Base-by-base conservation (phyloP, 2,797 vertebrate species). In the Dromococcyx pavoninus region DNA sequence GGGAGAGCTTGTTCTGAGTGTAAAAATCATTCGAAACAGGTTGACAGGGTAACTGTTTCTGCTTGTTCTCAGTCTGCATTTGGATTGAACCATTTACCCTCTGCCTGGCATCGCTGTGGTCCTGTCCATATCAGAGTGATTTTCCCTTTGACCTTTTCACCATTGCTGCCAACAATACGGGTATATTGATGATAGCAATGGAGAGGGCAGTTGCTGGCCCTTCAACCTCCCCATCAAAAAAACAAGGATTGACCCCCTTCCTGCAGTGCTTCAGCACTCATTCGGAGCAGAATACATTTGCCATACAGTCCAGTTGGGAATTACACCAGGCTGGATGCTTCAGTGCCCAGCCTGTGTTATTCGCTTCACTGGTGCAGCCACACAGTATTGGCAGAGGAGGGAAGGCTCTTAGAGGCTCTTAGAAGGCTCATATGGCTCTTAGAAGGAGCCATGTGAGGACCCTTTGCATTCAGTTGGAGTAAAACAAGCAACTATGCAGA, bases 11-110 rank as follows among this genome's bases (percentile, higher is more conserved):
- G 98, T 98, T 80, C 94, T 98, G 72, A 98, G 98, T 57, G 99
- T 99, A 85, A 98, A 99, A 95, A 98, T 99, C 92, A 99, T 99
- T 92, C 98, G 99, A 82, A 99, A 99, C 97, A 98, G 99, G 96
- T 98, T 99, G 97, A 99, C 99, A 5, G 99, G 99, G 99, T 99
- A 96, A 98, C 98, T 88, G 78, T 88, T 96, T 70, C 46, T 56
- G 43, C 81, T 95, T 93, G 90, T 95, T 95, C 79, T 94, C 88
- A 53, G 82, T 86, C 66, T 35, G 64, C 51, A 0, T 90, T 94
- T 79, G 76, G 87, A 56, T 41, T 53, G 81, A 84, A 41, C 58
- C 8, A 0, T 67, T 91, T 83, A 64, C 80, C 54, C 54, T 85
- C 46, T 43, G 64, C 35, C 9, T n/a, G 53, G 61, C 23, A 3